Evolutionary conservation across 2,797 vertebrate genomes (phyloP).

Genomic region (Tenualosa ilisha): DNA sequence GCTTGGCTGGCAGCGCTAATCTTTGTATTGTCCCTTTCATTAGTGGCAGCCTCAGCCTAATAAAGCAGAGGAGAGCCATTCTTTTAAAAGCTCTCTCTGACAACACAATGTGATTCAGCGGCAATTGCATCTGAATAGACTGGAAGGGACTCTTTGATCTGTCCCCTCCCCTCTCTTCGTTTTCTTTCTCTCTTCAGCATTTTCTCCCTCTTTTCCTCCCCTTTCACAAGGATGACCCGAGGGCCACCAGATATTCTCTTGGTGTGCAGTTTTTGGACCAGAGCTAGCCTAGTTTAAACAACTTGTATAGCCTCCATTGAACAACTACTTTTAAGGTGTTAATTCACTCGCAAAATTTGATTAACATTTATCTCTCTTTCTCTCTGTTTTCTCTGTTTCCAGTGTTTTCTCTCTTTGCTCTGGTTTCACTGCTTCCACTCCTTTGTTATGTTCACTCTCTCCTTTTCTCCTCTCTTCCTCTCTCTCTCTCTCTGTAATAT

Average conservation of each 20-base stretch:
- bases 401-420: not conserved
- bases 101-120: constrained; percentile 79
- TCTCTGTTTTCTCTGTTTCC: not conserved
- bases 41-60: constrained; percentile 82
- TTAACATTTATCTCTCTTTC: not conserved
- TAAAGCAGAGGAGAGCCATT: constrained; percentile 80
- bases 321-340: not conserved
- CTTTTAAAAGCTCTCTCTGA: constrained; percentile 72
- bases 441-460: not conserved
- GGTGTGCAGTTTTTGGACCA: constrained; percentile 50
- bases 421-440: not conserved
- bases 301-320: not conserved
- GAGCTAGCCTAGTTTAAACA: no score
- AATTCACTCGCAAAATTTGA: not conserved
- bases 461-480: constrained; percentile 24
- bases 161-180: constrained; percentile 57
- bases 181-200: constrained; percentile 42
- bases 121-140: constrained; percentile 83
- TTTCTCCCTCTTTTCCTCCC: constrained; percentile 5
- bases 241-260: constrained; percentile 66
- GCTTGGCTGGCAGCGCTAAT: constrained; percentile 84
- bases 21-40: constrained; percentile 86
- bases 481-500: not conserved
- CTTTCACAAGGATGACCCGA: constrained; percentile 59
- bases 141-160: constrained; percentile 82